Percentiles rank a stretch among this genome's conserved stretches.
phyloP scores from a whole-genome alignment of 2,888 invertebrate species.

The Iselma pallidipennis region DNA sequence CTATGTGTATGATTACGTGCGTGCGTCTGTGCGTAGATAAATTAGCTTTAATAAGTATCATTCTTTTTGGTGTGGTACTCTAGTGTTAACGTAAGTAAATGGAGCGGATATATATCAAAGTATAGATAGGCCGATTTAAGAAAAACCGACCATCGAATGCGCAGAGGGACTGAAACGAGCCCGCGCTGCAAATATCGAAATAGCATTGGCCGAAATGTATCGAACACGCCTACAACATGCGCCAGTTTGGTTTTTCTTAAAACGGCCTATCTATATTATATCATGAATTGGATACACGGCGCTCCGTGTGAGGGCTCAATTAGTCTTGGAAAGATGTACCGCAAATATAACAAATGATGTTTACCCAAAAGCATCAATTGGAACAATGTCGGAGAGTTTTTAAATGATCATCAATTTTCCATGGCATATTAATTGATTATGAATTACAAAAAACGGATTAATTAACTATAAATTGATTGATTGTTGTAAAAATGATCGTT shows the following conservation, averaged over 20 bases:
- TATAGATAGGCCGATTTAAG: no score
- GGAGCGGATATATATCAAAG: neutral
- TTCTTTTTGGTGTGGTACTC: neutral
- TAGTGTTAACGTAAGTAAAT: neutral
- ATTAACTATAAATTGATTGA: neutral
- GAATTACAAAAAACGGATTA: neutral
- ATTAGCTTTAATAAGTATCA: neutral
- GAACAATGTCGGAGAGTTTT: neutral
- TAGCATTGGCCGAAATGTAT: no score
- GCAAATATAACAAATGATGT: constrained; percentile 16
- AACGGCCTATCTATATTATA: no score
- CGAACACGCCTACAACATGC: no score
- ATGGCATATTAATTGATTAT: neutral
- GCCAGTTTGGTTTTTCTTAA: no score
- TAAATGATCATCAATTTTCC: constrained; percentile 6
- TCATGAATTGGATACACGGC: neutral
- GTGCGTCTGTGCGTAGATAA: neutral
- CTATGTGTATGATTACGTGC: no score
- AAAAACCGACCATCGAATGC: no score
- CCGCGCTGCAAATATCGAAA: no score
- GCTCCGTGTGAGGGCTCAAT: constrained; percentile 16
- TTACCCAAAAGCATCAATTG: constrained; percentile 2
- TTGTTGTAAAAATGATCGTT: neutral
- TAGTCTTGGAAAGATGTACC: neutral
- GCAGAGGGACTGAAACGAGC: no score